Evolutionary conservation across 2,888 invertebrate species (phyloP).

Genomic region (Prostheceraeus crozeri): DNA sequence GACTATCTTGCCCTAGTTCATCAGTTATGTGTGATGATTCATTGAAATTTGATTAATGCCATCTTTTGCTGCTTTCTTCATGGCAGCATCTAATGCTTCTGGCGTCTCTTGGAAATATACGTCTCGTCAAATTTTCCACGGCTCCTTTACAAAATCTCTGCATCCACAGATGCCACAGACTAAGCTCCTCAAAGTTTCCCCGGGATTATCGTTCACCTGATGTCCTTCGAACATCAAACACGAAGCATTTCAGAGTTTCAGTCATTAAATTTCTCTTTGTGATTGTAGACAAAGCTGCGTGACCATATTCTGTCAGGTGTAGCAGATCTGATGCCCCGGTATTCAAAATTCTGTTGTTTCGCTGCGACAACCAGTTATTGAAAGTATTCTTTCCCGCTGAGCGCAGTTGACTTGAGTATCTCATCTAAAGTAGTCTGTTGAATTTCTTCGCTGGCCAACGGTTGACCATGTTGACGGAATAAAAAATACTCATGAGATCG

Average conservation of each 20-base stretch:
- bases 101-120: neutral
- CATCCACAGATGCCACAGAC: conserved; percentile 2
- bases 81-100: neutral
- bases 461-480: too few species aligned
- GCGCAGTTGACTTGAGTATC: neutral
- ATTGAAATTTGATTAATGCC: neutral
- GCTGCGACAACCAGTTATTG: conserved; percentile 1
- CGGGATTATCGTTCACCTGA: too few species aligned
- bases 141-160: neutral
- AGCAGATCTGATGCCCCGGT: conserved; percentile 18
- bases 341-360: neutral
- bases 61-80: neutral
- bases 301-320: neutral
- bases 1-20: neutral
- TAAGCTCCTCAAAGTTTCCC: too few species aligned
- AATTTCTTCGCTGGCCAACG: too few species aligned
- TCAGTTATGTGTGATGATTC: conserved; percentile 1
- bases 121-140: neutral
- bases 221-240: conserved; percentile 12
- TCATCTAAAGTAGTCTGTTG: neutral
- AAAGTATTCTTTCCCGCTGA: conserved; percentile 15
- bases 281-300: neutral
- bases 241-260: neutral
- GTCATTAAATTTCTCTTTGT: neutral
- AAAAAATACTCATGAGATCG: too few species aligned